These are phyloP conservation scores for human DNA, from an alignment of 2,113 vertebrate genomes.

Conservation along the genomic window GRCh38 chr2:24506501-24507000, in stretches of 20 bases:
- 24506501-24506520: conserved; percentile 9
- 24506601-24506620: conserved; percentile 3
- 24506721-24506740: background rate
- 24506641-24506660: background rate
- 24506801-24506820: conserved; percentile 20
- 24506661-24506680: background rate
- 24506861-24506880: conserved; percentile 34
- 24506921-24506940: conserved; percentile 25
- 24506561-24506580: background rate
- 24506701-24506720: background rate
- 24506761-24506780: background rate
- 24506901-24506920: conserved; percentile 53
- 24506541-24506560: conserved; percentile 27
- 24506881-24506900: conserved; percentile 36
- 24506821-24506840: conserved; percentile 48
- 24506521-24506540: conserved; percentile 24
- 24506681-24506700: background rate
- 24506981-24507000: background rate
- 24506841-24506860: conserved; percentile 12
- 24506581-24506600: background rate
- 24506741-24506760: conserved; percentile 38
- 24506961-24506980: conserved; percentile 46
- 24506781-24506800: conserved; percentile 42
- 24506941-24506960: conserved; percentile 58
- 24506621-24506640: conserved; percentile 33